phyloP scores from a whole-genome alignment of 2,797 vertebrate genomes.

The Onychomys torridus region DNA sequence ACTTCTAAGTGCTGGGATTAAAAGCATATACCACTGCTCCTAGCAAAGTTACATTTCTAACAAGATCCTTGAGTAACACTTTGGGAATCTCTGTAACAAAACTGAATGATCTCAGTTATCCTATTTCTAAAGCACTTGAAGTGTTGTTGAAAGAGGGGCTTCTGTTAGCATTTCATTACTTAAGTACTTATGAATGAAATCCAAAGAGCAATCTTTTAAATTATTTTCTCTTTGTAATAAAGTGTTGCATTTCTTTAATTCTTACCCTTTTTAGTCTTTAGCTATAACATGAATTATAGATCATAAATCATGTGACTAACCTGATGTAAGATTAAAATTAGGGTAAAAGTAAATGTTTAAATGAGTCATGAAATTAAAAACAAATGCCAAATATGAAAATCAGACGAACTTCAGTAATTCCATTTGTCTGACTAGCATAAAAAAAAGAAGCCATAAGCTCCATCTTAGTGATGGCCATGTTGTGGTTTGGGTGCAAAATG shows the following conservation, averaged over 20 bases:
- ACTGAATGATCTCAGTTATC: background rate
- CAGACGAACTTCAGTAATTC: background rate
- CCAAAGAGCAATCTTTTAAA: background rate
- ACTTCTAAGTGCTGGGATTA: background rate
- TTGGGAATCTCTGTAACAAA: background rate
- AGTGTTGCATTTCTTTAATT: background rate
- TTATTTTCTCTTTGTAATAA: constrained; percentile 22
- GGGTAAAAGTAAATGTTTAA: constrained; percentile 13
- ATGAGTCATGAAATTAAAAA: constrained; percentile 3
- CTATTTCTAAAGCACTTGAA: background rate
- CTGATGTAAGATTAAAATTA: background rate
- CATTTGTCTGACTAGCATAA: background rate
- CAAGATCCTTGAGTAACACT: background rate
- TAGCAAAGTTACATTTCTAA: background rate
- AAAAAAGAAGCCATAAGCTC: background rate
- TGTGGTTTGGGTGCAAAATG: background rate
- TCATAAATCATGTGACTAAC: background rate
- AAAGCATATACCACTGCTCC: background rate
- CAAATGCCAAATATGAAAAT: background rate
- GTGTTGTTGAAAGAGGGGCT: background rate
- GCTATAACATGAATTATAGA: background rate
- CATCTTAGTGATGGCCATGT: background rate
- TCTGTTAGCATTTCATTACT: background rate
- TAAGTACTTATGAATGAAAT: constrained; percentile 30
- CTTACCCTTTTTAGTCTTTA: background rate